Base-by-base conservation (phyloP, 2,888 invertebrate genomes). In the Tipula vernalis region DNA sequence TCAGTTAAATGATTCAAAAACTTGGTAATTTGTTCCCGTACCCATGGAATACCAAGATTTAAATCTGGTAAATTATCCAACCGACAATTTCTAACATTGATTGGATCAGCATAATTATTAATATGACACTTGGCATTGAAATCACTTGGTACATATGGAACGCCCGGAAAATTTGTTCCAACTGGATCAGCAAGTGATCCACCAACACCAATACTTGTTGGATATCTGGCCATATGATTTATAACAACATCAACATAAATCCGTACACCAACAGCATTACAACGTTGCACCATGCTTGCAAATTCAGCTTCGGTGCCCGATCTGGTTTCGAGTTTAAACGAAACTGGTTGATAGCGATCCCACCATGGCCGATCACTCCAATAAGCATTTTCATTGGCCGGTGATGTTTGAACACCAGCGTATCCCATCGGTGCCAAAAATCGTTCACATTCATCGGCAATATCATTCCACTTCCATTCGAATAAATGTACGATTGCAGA, bases 311-410 rank as follows among this genome's bases (percentile, higher is more conserved):
- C 95, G 87, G 93, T 94, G 36, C 97, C 97, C 86, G 96, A 96
- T 87, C 96, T 92, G 0, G 96, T 95, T 2, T 90, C 90, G 83
- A 97, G 91, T 18, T 93, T 92, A 91, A 97, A 98, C 39, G 97
- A 96, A 57, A 97, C 94, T 0, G 97, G 96, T 91, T 98, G 97
- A 90, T 98, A 97, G 28, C 97, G 92, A 90, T 98, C 97, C 94
- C 95, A 98, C 98, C 98, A 98, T 0, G 97, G 96, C 0, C 96
- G 93, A 87, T 92, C 92, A 3, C 90, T 88, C 71, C 95, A 91
- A 0, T 94, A 91, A 13, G 39, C 57, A 86, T 86, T 86, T 57
- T 86, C 86, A 57, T 51, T 86, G 12, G 57, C 86, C 8, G 86
- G 86, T 36, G 86, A 86, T 28, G 57, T 95, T 93, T 95, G 95